Percentiles rank a stretch among this genome's conserved stretches.
Evolutionary conservation across 2,113 vertebrate species (phyloP).

Genomic region (Indicator indicator): DNA sequence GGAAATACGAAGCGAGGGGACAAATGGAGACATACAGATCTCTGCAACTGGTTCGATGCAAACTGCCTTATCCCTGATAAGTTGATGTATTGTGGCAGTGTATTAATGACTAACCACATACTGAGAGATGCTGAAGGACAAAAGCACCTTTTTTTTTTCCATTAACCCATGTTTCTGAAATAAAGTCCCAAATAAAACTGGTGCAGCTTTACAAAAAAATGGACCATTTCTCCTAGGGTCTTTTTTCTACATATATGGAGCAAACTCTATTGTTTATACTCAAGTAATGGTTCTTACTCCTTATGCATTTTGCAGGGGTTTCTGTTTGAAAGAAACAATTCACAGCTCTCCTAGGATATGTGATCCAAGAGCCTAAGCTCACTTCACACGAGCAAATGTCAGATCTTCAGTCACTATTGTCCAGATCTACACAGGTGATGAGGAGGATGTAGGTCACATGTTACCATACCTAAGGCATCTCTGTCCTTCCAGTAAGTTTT

Average conservation of each 20-base stretch:
- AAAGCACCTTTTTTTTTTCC: background rate
- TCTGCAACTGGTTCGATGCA: background rate
- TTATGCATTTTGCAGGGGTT: background rate
- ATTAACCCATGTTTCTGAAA: background rate
- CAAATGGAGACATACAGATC: background rate
- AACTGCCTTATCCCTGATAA: background rate
- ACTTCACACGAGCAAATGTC: background rate
- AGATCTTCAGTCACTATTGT: background rate
- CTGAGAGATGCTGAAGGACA: background rate
- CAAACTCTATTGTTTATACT: background rate
- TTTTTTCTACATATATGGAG: background rate
- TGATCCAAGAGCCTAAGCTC: background rate
- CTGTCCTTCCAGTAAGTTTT: background rate
- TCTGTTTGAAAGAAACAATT: background rate
- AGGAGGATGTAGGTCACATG: background rate
- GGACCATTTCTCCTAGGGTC: too few relatives aligned
- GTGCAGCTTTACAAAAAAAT: background rate
- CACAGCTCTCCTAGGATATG: background rate
- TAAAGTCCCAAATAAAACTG: background rate
- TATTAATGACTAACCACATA: background rate
- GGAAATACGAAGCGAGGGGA: background rate
- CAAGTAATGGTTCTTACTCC: background rate
- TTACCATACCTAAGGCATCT: background rate
- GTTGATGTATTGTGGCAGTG: background rate
- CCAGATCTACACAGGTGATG: background rate